Base-by-base conservation (phyloP, 2,888 invertebrate genomes). In the Drosophila anomelani region DNA sequence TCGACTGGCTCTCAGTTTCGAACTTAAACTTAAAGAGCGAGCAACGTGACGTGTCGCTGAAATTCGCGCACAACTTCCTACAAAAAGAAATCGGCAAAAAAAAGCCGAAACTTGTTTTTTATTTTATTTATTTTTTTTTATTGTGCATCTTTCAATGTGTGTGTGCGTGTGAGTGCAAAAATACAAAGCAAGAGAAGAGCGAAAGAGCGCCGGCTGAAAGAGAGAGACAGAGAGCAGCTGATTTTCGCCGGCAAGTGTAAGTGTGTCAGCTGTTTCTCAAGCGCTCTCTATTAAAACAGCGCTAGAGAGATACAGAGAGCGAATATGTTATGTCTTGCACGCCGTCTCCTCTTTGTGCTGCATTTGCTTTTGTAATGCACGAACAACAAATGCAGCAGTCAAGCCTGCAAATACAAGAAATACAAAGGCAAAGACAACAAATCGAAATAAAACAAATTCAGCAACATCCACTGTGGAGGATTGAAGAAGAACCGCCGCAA, bases 11-110 rank as follows among this genome's bases (percentile, higher is more conserved):
- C 84, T 79, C 85, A 85, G 84, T 88, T 81, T 88, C 78, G 75
- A 83, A 85, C 78, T 85, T 85, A 85, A 83, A 85, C 78, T 88
- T 85, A 85, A 85, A 85, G 85, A 89, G 88, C 87, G 81, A 81
- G 85, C 75, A 84, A 84, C 87, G 87, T 88, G 88, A 88, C 88
- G 88, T 89, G 90, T 81, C 80, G 44, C 69, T 56, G 29, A 66
- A 81, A 75, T 74, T 81, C 79, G 79, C 81, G 71, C 78, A 76
- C 73, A 77, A 81, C 82, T 86, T 85, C 85, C 85, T 88, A 88
- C 64, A 71, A 75, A 71, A 71, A 76, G 46, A 78, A 60, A 72
- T 58, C 47, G 43, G 39, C 44, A 47, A 36, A 67, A 20, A 20
- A 64, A 76, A 51, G 26, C n/a, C 29, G 36, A 61, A 56, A 61